These are phyloP conservation scores for Coregonus suidteri DNA, from an alignment of 2,797 vertebrate species.

Conservation along the genomic window DNA sequence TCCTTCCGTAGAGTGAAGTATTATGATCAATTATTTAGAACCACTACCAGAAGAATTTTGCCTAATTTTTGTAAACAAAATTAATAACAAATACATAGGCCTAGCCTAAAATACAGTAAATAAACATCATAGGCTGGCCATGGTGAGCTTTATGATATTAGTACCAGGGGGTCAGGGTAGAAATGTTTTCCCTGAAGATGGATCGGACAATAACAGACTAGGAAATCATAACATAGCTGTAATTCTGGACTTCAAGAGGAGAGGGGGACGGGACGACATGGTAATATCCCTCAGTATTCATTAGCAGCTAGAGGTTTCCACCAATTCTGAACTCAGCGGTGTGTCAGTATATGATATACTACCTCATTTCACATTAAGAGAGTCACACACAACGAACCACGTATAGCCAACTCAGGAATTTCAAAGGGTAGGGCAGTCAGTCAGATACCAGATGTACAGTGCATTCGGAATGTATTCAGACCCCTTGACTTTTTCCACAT, in stretches of 20 bases:
- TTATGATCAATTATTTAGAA: not conserved
- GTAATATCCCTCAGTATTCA: not conserved
- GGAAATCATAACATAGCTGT: conserved; percentile 40
- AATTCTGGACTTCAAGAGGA: conserved; percentile 23
- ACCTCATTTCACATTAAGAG: not conserved
- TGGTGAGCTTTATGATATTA: conserved; percentile 18
- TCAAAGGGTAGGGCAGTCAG: conserved; percentile 5
- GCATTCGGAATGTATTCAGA: no score
- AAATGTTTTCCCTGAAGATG: conserved; percentile 21
- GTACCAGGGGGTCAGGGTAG: not conserved
- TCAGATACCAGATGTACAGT: conserved; percentile 30
- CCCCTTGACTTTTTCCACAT: no score
- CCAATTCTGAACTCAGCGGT: no score
- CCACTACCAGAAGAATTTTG: not conserved
- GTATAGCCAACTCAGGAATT: not conserved
- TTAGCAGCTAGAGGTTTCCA: not conserved
- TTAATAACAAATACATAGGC: not conserved
- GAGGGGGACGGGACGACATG: conserved; percentile 12
- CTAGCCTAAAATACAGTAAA: conserved; percentile 13
- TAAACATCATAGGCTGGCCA: conserved; percentile 21
- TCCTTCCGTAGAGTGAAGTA: not conserved
- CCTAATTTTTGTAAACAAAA: not conserved
- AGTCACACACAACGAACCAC: conserved; percentile 2
- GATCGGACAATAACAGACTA: conserved; percentile 35
- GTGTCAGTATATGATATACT: no score